Evolutionary conservation across 37 sponge, comb jelly and placozoan genomes (phyloP), one percentile per base, ranked within the genome.

Genomic region (Haliclona indistincta): DNA sequence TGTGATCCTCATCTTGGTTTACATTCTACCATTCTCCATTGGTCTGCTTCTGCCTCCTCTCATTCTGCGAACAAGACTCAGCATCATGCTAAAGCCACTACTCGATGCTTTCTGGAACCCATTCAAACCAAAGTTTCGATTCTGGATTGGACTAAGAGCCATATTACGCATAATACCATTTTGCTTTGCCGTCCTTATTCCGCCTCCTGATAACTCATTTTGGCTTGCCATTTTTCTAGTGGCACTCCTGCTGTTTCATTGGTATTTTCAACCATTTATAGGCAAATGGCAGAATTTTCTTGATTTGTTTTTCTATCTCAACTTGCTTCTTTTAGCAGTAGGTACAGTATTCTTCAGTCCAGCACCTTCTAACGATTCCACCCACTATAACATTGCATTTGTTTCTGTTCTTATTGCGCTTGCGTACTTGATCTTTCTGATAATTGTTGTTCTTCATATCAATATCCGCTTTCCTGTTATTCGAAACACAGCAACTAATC

Each of bases 31-130:
- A 7, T 64, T 74, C 43, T 66, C 83, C 8, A 49, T 82, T 2
- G 0, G 73, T 15, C 58, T 82, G 38, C 41, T 73, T 15, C 56
- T 49, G 3, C 74, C 68, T 26, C 42, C 58, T 42, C 60, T 56
- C 0, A 22, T 69, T 4, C 66, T 74, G 68, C 11, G 40, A 22
- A 54, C 38, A 20, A 58, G 28, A n/a, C 11, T 58, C 7, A n/a
- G 26, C 6, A 7, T 58, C 6, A 82, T 67, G 66, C n/a, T 82
- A 30, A 67, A 70, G 17, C 83, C 83, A 23, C 7, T 82, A 0
- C 56, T 42, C 30, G 83, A 82, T 30, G 83, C 83, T 6, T 40
- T 82, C 17, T 82, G 44, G 39, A 66, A 49, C 2, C 75, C 83
- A 1, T 82, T 53, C 26, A 65, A 74, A 43, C 67, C 39, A 1